Conservation (phyloP, 2,888 invertebrate species). For the Scaptomyza flava region DNA sequence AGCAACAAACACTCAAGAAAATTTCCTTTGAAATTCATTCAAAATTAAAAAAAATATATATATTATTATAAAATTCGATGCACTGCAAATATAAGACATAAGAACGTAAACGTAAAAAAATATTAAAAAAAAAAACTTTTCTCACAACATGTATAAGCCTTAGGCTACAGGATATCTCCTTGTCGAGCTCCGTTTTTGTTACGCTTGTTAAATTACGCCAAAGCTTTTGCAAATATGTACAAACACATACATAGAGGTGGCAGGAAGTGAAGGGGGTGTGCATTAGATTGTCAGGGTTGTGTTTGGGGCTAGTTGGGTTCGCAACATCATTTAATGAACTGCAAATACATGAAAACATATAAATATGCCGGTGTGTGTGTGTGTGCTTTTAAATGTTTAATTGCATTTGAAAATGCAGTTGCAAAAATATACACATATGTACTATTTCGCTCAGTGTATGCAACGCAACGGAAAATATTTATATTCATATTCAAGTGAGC, state of each 20-base stretch:
- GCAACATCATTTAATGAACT: slow-evolving; percentile 61
- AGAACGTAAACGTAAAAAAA: background rate
- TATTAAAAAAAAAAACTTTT: background rate
- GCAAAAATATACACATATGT: no score
- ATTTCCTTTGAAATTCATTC: no score
- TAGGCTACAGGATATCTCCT: background rate
- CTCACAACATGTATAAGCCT: background rate
- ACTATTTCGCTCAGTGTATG: slow-evolving; percentile 52
- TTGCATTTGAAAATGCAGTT: slow-evolving; percentile 47
- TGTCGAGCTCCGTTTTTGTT: slow-evolving; percentile 30
- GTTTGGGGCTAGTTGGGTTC: slow-evolving; percentile 24
- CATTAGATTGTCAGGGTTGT: background rate
- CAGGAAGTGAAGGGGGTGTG: slow-evolving; percentile 33
- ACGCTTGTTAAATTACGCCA: slow-evolving; percentile 72
- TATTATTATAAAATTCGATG: no score
- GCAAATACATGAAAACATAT: slow-evolving; percentile 44
- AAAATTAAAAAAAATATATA: no score
- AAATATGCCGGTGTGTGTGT: background rate
- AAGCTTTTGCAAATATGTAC: slow-evolving; percentile 57
- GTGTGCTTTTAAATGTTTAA: slow-evolving; percentile 58
- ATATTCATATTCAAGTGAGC: slow-evolving; percentile 30
- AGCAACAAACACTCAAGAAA: no score
- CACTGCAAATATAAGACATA: no score
- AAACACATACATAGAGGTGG: background rate
- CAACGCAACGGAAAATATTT: slow-evolving; percentile 17